Conservation (phyloP, 2,797 vertebrate species). For the Capromys pilorides region DNA sequence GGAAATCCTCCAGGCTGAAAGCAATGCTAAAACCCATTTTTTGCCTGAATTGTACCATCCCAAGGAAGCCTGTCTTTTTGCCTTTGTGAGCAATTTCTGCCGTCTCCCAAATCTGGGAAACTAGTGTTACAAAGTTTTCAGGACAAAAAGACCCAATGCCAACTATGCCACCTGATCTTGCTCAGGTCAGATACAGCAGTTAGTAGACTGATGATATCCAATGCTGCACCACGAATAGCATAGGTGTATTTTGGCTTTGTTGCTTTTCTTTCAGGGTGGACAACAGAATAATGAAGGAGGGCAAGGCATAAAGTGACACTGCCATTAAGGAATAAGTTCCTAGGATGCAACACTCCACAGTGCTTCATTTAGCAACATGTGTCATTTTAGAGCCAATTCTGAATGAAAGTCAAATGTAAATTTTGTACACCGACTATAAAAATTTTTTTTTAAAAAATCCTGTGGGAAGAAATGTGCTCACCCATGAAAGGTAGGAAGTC, state of each 20-base stretch:
- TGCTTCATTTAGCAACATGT: conserved; percentile 72
- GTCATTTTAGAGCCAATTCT: conserved; percentile 65
- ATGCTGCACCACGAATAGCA: not conserved
- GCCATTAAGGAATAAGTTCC: conserved; percentile 52
- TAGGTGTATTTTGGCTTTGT: not conserved
- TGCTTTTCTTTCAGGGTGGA: not conserved
- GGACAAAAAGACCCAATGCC: not conserved
- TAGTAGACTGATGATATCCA: not conserved
- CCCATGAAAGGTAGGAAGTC: conserved; percentile 65
- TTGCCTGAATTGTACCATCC: not conserved
- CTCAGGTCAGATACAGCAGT: not conserved
- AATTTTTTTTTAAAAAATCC: conserved; percentile 56
- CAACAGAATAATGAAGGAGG: not conserved
- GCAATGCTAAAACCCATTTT: not conserved
- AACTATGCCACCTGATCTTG: not conserved
- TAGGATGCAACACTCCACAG: conserved; percentile 55
- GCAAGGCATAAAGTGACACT: not conserved
- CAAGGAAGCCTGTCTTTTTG: not conserved
- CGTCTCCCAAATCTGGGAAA: not conserved
- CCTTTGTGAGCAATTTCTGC: not conserved
- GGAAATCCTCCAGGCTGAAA: not conserved
- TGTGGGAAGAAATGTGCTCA: conserved; percentile 67
- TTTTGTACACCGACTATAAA: conserved; percentile 72
- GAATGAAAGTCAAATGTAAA: conserved; percentile 76
- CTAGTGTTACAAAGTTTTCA: not conserved